Evolutionary conservation across 2,797 vertebrate genomes (phyloP).

Genomic region (Syndactyla subalaris): DNA sequence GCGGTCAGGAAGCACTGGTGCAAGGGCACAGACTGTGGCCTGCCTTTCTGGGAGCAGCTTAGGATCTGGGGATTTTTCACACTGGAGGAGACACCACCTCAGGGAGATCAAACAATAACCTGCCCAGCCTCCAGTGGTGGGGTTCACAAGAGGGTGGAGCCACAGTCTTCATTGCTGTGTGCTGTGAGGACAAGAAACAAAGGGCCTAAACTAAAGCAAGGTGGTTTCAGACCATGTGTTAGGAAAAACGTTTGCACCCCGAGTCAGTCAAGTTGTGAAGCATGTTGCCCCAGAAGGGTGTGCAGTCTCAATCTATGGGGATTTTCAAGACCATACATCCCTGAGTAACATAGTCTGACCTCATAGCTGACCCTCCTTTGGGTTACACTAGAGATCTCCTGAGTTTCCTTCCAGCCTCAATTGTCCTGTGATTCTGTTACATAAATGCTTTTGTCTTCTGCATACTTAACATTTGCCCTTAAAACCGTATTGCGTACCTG

Average conservation of each 20-base stretch:
- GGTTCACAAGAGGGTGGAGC: neutral
- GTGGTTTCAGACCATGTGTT: neutral
- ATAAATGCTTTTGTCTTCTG: neutral
- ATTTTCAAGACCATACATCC: neutral
- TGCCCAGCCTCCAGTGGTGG: rapidly evolving
- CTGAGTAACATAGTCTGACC: neutral
- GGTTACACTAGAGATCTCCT: neutral
- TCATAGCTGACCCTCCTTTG: neutral
- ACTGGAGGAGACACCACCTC: neutral
- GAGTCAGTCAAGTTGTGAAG: neutral
- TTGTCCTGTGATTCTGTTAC: neutral
- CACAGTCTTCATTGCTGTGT: neutral
- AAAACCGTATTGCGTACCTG: neutral
- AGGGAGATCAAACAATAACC: neutral
- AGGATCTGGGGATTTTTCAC: neutral
- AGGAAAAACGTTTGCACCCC: neutral
- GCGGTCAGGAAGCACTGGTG: neutral
- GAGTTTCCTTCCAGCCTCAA: neutral
- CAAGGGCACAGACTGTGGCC: neutral
- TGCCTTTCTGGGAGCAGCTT: neutral
- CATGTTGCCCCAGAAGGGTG: neutral
- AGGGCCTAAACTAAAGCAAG: neutral
- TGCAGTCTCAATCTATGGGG: neutral
- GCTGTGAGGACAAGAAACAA: neutral
- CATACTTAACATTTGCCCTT: neutral